A percentile compares a stretch with the other conserved stretches of the same genome.
These are phyloP conservation scores for Callipepla squamata DNA, from an alignment of 2,113 vertebrate genomes.

Conservation along the genomic window DNA sequence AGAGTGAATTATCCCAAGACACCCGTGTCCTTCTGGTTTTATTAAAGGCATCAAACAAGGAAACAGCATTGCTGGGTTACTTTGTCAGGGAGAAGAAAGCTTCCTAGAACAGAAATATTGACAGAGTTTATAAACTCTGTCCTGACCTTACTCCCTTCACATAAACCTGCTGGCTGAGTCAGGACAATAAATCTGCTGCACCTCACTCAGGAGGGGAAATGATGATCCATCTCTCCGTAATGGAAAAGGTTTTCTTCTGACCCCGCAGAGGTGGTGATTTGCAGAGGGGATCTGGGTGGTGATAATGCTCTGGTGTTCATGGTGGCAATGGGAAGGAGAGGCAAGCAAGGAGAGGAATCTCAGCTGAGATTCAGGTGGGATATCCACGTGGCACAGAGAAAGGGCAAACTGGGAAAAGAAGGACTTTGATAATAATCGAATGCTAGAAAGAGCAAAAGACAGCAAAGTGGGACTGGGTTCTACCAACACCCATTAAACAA, in stretches of 20 bases:
- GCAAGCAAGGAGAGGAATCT: background rate
- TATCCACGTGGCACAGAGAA: background rate
- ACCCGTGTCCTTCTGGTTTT: background rate
- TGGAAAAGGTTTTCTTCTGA: conserved; percentile 1
- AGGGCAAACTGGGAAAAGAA: background rate
- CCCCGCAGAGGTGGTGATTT: background rate
- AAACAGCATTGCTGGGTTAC: background rate
- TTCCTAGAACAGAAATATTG: background rate
- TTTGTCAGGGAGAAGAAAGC: background rate
- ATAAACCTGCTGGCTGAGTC: conserved; percentile 46
- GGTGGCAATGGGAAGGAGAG: background rate
- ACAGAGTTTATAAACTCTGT: conserved; percentile 25
- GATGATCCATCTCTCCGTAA: background rate
- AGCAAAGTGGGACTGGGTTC: background rate
- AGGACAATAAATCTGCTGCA: conserved; percentile 50
- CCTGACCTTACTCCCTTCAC: conserved; percentile 33
- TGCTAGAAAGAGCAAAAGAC: background rate
- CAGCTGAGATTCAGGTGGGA: background rate
- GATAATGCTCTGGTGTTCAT: background rate
- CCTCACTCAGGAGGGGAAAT: conserved; percentile 1
- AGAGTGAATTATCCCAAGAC: background rate
- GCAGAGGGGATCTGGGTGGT: background rate
- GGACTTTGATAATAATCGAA: background rate
- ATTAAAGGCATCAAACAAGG: background rate
- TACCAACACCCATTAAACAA: background rate